These are phyloP conservation scores for Acanthosepion pharaonis DNA, from an alignment of 2,888 invertebrate species.

Conservation along the genomic window DNA sequence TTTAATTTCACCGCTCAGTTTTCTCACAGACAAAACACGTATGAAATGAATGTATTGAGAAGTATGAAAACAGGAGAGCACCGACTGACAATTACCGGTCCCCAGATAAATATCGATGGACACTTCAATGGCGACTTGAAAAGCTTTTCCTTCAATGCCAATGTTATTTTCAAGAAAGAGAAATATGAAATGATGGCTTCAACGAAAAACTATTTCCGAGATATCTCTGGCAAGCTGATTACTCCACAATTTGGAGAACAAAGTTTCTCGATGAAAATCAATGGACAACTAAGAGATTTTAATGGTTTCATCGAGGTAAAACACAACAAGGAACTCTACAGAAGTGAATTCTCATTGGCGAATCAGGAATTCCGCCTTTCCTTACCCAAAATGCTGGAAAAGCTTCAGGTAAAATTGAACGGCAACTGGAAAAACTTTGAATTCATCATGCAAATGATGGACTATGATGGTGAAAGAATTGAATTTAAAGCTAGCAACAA, in stretches of 20 bases:
- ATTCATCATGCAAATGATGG: neutral
- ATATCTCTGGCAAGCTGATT: neutral
- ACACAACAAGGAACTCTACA: neutral
- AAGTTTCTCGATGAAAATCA: neutral
- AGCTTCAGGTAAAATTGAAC: neutral
- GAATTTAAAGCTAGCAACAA: neutral
- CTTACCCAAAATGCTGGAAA: neutral
- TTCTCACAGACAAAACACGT: neutral
- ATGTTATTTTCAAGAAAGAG: neutral
- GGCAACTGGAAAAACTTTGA: neutral
- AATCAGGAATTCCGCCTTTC: neutral
- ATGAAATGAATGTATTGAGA: neutral
- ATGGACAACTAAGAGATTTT: neutral
- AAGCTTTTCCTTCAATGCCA: neutral
- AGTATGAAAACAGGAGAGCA: neutral
- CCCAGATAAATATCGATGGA: neutral
- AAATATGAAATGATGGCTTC: constrained; percentile 24
- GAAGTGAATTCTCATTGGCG: neutral
- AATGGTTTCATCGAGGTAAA: neutral
- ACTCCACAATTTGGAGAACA: constrained; percentile 18
- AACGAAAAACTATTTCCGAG: neutral
- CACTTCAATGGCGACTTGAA: neutral
- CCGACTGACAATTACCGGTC: neutral
- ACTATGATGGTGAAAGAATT: neutral
- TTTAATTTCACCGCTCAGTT: neutral